Conservation (phyloP, 1,140 invertebrate genomes). For the Halictus rubicundus region DNA sequence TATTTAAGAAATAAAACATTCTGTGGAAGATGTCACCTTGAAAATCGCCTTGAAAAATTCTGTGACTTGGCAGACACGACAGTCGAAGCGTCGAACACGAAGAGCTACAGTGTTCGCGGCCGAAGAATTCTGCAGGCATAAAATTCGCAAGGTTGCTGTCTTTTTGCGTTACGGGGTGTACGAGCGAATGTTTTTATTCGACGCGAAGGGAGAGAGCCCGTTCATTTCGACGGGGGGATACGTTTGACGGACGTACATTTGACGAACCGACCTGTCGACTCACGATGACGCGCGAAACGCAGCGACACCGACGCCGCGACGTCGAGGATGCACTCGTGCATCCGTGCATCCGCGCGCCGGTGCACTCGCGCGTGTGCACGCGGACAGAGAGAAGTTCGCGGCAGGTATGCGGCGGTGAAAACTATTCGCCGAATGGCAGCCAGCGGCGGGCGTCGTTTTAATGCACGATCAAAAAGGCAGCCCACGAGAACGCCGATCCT, state of each 20-base stretch:
- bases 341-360: too few species aligned
- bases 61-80: too few species aligned
- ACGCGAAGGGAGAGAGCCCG: constrained; percentile 3
- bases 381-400: constrained; percentile 37
- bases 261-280: constrained; percentile 41
- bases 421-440: constrained; percentile 20
- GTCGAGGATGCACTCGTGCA: not conserved
- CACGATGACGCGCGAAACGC: constrained; percentile 53
- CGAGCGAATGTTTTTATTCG: too few species aligned
- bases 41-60: too few species aligned
- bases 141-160: too few species aligned
- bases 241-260: constrained; percentile 35
- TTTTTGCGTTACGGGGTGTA: too few species aligned
- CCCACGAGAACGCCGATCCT: constrained; percentile 9
- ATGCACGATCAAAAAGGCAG: constrained; percentile 16
- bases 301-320: constrained; percentile 42
- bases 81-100: too few species aligned
- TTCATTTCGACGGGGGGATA: constrained; percentile 28
- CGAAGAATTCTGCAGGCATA: too few species aligned
- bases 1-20: too few species aligned
- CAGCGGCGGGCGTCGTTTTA: not conserved
- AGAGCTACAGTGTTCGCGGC: too few species aligned
- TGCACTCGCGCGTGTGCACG: not conserved
- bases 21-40: too few species aligned
- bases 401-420: constrained; percentile 46